Conservation (phyloP, 2,888 invertebrate genomes). For the Nebria salina region DNA sequence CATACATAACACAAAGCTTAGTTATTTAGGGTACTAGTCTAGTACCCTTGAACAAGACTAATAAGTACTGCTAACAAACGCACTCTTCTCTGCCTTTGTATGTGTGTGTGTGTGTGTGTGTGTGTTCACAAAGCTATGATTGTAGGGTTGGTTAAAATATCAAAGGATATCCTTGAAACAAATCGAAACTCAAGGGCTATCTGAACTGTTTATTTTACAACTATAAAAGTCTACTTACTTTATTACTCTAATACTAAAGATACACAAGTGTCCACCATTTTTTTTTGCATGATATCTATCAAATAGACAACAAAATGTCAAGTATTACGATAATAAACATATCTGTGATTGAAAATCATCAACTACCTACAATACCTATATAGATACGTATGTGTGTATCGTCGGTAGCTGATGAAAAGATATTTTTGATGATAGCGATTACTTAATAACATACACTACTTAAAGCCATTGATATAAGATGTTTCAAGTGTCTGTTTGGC, state of each 20-base stretch:
- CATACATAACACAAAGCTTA: neutral
- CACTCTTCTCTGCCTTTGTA: neutral
- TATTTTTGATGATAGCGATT: neutral
- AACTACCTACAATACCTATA: no score
- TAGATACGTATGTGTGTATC: neutral
- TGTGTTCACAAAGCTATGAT: neutral
- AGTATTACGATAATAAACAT: no score
- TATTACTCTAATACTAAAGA: no score
- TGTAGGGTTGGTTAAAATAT: neutral
- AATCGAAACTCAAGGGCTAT: neutral
- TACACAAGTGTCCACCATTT: no score
- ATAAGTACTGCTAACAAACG: neutral
- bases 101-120: no score
- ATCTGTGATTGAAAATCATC: no score
- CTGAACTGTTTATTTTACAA: neutral
- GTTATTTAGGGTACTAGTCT: neutral
- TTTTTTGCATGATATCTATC: no score
- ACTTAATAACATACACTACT: neutral
- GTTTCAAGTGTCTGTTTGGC: neutral
- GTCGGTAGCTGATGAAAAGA: neutral
- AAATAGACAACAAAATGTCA: no score
- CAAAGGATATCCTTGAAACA: neutral
- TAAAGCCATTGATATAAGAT: neutral
- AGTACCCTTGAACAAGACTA: neutral
- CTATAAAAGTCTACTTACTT: no score